Evolutionary conservation across 1,140 invertebrate species (phyloP), one percentile per base, ranked within the genome.

Genomic region (Drosophila tani): DNA sequence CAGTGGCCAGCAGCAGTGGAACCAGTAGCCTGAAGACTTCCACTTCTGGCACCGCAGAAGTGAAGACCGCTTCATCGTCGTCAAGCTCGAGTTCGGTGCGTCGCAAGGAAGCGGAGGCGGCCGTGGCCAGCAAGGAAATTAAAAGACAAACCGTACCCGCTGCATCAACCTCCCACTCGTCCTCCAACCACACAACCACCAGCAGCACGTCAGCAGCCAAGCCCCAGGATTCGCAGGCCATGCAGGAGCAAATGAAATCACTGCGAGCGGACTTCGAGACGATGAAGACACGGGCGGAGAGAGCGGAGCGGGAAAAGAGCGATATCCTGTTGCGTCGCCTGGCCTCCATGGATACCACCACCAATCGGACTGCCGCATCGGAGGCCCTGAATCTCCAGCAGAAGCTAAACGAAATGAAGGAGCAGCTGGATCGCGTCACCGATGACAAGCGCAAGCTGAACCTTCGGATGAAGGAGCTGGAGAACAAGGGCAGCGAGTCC

Each of bases 271-370:
- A 96, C 75, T 86, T 96, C 71, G 94, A 95, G 82, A 93, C 84
- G 3, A 92, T 92, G 91, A 92, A 91, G 47, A 8, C 68, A 5
- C 95, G 96, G 81, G 97, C 96, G 82, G 96, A 97, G 81, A 94
- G 95, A 82, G 95, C 96, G 2, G 97, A 98, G 93, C 95, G 96
- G 62, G 97, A 98, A 87, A 98, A 98, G 85, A 97, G 96, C 83
- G 97, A 98, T 79, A 96, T 98, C 74, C 87, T 98, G 50, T 92
- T 97, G 19, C 93, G 97, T 75, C 94, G 96, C 67, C 92, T 98
- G 47, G 95, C 96, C 9, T 95, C 95, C 9, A 95, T 97, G 91
- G 96, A 97, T 75, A 95, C 95, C 0, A 94, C 95, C n/a, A 95
- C 96, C 2, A 95, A 95, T 81, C 95, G 95, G 65, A 96, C 95